These are phyloP conservation scores for Melanostigma gelatinosum DNA, from an alignment of 2,113 vertebrate species.

Conservation along the genomic window DNA sequence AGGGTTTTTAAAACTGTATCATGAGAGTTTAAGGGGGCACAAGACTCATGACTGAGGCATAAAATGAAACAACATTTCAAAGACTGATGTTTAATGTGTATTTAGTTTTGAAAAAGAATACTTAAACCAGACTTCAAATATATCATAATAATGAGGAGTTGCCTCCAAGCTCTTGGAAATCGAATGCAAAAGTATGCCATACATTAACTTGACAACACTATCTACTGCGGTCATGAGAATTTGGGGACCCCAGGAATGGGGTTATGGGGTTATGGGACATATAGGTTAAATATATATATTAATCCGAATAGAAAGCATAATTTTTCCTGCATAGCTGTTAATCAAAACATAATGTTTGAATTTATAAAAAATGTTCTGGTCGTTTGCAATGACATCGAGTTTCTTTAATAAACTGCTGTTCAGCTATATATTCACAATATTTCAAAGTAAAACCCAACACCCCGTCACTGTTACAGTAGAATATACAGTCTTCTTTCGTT, in stretches of 20 bases:
- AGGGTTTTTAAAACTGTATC: not conserved
- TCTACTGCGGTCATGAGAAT: conserved; percentile 28
- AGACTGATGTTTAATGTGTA: conserved; percentile 16
- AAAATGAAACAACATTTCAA: not conserved
- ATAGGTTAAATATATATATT: not conserved
- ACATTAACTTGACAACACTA: conserved; percentile 19
- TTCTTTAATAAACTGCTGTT: not conserved
- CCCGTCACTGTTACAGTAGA: not conserved
- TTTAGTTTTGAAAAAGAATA: conserved; percentile 1
- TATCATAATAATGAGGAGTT: conserved; percentile 22
- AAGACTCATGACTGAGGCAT: not conserved
- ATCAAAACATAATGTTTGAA: not conserved
- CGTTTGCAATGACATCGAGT: not conserved
- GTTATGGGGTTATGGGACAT: not conserved
- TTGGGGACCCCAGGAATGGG: not conserved
- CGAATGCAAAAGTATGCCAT: not conserved
- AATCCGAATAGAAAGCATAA: not conserved
- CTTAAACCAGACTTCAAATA: conserved; percentile 20
- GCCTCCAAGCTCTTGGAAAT: not conserved
- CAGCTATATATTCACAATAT: not conserved
- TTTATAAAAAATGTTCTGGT: not conserved
- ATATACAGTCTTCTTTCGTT: conserved; percentile 2
- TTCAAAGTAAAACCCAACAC: not conserved
- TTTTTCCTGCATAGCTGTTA: not conserved
- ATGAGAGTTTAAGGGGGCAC: not conserved